These are phyloP conservation scores for Odobenus rosmarus DNA, from an alignment of 2,113 vertebrate species.

Conservation along the genomic window DNA sequence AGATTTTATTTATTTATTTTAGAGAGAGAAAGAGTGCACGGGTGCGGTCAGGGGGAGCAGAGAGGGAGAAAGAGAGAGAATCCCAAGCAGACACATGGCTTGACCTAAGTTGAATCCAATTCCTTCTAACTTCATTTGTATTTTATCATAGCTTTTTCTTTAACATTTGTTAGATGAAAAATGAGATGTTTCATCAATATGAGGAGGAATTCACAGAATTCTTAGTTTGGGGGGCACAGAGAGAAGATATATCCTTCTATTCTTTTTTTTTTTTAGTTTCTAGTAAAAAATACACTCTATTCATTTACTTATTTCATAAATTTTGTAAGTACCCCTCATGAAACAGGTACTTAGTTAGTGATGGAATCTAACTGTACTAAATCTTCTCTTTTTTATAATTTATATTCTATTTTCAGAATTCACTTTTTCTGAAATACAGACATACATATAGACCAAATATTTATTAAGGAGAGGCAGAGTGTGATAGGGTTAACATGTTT, in stretches of 20 bases:
- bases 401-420: not conserved
- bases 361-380: not conserved
- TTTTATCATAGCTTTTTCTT: not conserved
- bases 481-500: not conserved
- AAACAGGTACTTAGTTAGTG: not conserved
- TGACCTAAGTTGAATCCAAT: not conserved
- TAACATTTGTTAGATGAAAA: not conserved
- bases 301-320: not conserved
- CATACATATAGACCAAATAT: not conserved
- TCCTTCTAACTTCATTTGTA: not conserved
- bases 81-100: not conserved
- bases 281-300: not conserved
- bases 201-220: not conserved
- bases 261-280: not conserved
- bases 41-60: rapidly evolving
- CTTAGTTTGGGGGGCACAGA: not conserved
- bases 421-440: not conserved
- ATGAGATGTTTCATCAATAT: not conserved
- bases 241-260: not conserved
- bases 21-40: not conserved
- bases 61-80: not conserved
- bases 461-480: not conserved
- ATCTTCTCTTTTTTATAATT: not conserved
- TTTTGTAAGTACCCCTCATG: not conserved
- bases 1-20: not conserved